Evolutionary conservation across 2,888 invertebrate species (phyloP).

Genomic region (Trissolcus japonicus): DNA sequence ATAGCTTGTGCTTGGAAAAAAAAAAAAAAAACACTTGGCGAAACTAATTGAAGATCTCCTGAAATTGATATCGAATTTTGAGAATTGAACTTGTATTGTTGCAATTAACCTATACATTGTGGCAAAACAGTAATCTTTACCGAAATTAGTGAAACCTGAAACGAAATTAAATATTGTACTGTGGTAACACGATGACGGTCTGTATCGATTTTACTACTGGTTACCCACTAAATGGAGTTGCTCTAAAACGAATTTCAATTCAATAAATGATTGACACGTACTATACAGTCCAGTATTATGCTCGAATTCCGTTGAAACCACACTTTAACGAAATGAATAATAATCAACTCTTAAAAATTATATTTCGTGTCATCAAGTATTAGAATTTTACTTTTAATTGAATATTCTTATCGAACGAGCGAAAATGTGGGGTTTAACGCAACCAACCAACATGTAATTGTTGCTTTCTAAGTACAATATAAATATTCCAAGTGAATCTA

Average conservation of each 20-base stretch:
- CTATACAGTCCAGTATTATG: conserved; percentile 25
- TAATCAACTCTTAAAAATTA: not conserved
- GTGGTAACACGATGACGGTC: conserved; percentile 12
- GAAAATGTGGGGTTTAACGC: too few species aligned
- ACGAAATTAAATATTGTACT: conserved; percentile 37
- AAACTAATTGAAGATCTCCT: conserved; percentile 3
- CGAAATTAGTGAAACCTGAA: conserved; percentile 22
- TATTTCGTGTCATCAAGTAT: not conserved
- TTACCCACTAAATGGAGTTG: conserved; percentile 29
- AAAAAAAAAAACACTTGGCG: not conserved
- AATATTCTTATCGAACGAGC: too few species aligned
- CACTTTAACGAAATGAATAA: conserved; percentile 6
- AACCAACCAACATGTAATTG: too few species aligned
- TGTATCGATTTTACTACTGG: conserved; percentile 37
- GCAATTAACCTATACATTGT: conserved; percentile 1
- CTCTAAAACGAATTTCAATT: conserved; percentile 44
- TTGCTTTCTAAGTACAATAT: too few species aligned
- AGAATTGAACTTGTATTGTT: not conserved
- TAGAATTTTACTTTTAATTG: not conserved
- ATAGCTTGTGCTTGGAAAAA: not conserved
- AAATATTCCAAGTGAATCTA: too few species aligned
- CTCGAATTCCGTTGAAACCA: conserved; percentile 16
- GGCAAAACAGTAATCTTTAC: conserved; percentile 11
- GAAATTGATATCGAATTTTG: conserved; percentile 22
- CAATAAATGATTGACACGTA: conserved; percentile 44